These are phyloP conservation scores for Leuciscus idus DNA, from an alignment of 2,113 vertebrate species.

Conservation along the genomic window DNA sequence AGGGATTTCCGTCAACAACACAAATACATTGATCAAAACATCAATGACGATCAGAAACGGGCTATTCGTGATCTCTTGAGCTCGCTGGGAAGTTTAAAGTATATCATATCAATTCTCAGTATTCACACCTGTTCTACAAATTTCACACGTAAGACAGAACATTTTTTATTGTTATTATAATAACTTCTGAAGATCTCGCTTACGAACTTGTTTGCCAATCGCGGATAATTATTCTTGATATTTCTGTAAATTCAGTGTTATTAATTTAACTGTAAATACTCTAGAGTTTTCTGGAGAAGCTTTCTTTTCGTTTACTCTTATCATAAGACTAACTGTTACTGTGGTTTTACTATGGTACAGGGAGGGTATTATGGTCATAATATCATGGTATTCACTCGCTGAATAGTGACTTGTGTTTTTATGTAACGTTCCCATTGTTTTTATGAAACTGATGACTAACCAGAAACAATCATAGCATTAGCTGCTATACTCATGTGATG, in stretches of 20 bases:
- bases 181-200: not conserved
- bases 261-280: not conserved
- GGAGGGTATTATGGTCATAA: not conserved
- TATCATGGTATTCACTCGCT: not conserved
- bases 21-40: not conserved
- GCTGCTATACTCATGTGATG: too few relatives aligned
- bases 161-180: not conserved
- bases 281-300: not conserved
- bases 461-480: too few relatives aligned
- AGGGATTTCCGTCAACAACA: conserved; percentile 26
- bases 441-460: too few relatives aligned
- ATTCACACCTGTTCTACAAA: not conserved
- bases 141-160: not conserved
- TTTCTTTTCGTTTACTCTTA: too few relatives aligned
- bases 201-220: not conserved
- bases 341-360: not conserved
- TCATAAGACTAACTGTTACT: not conserved
- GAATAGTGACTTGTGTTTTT: not conserved
- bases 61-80: not conserved
- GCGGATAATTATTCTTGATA: not conserved
- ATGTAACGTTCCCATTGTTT: too few relatives aligned
- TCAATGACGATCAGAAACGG: not conserved
- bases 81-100: not conserved
- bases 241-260: not conserved
- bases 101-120: not conserved